Conservation (phyloP, 2,113 vertebrate genomes). For the Myocastor coypus region DNA sequence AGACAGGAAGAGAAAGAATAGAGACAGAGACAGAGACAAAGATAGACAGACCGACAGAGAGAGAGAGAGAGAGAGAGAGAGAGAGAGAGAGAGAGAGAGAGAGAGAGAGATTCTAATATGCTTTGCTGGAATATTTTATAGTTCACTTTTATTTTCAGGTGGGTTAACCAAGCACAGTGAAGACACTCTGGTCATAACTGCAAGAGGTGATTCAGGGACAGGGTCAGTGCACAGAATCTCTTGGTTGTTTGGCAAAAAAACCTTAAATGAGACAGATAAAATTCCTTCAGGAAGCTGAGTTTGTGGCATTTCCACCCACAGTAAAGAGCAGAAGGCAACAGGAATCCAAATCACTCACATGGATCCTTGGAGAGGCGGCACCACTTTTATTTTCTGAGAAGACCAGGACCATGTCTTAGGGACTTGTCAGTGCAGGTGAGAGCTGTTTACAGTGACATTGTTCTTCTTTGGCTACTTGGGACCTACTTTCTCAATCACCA, state of each 20-base stretch:
- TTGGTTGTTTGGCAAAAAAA: background rate
- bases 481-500: background rate
- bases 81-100: too few relatives aligned
- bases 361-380: background rate
- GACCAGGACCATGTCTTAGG: background rate
- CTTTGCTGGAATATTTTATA: conserved; percentile 18
- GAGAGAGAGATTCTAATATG: background rate
- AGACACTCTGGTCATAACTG: background rate
- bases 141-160: conserved; percentile 36
- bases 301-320: conserved; percentile 37
- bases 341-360: background rate
- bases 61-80: background rate
- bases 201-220: conserved; percentile 37
- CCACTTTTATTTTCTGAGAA: background rate
- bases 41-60: background rate
- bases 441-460: background rate
- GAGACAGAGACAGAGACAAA: background rate
- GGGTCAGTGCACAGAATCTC: background rate
- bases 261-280: conserved; percentile 28
- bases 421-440: too few relatives aligned
- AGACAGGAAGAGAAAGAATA: too few relatives aligned
- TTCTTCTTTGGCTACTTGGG: background rate
- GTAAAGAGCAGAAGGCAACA: conserved; percentile 20
- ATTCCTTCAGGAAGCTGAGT: conserved; percentile 20
- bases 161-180: background rate